Conservation (phyloP, 2,888 invertebrate genomes). For the Notodonta ziczac region DNA sequence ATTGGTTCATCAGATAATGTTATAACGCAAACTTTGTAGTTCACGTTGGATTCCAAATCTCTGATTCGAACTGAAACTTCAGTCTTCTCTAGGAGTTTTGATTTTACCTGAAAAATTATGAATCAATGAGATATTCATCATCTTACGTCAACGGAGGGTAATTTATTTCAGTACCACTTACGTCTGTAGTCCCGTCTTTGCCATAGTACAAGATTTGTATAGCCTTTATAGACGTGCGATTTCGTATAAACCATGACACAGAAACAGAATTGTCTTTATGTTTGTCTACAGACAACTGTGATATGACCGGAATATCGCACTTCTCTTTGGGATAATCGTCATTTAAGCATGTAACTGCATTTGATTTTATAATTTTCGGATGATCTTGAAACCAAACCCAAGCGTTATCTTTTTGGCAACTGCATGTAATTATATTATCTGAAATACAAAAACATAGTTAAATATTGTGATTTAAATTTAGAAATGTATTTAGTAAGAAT, state of each 20-base stretch:
- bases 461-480: slow-evolving; percentile 5
- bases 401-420: slow-evolving; percentile 94
- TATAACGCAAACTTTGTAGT: slow-evolving; percentile 73
- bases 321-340: slow-evolving; percentile 76
- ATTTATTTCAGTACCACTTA: slow-evolving; percentile 39
- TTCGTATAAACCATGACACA: slow-evolving; percentile 95
- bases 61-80: slow-evolving; percentile 69
- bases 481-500: background rate
- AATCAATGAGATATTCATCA: background rate
- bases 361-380: slow-evolving; percentile 81
- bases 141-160: background rate
- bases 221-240: slow-evolving; percentile 92
- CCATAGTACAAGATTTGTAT: slow-evolving; percentile 93
- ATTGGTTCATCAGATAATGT: slow-evolving; percentile 65
- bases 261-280: slow-evolving; percentile 93
- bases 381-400: slow-evolving; percentile 97
- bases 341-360: slow-evolving; percentile 65
- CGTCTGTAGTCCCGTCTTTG: slow-evolving; percentile 62
- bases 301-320: slow-evolving; percentile 89
- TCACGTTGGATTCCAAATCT: slow-evolving; percentile 63
- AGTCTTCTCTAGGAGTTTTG: slow-evolving; percentile 66
- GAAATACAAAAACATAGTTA: slow-evolving; percentile 48
- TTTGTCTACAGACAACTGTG: slow-evolving; percentile 93
- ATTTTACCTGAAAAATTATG: slow-evolving; percentile 64
- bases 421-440: slow-evolving; percentile 95